These are phyloP conservation scores for Pseudorhombus dupliciocellatus DNA, from an alignment of 2,113 vertebrate species.

Conservation along the genomic window DNA sequence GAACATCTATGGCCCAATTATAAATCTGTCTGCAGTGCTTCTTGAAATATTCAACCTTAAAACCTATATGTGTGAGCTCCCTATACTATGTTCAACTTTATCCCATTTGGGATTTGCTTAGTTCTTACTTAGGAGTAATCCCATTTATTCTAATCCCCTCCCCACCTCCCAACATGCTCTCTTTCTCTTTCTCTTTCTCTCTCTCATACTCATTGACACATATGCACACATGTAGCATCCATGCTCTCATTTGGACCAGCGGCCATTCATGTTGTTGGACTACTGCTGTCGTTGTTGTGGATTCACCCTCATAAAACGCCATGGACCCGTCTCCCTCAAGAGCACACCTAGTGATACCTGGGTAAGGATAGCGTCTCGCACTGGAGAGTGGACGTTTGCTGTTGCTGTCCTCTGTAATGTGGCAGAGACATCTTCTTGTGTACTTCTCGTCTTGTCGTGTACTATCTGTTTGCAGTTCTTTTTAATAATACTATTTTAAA, in stretches of 20 bases:
- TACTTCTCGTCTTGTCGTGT: too few species aligned
- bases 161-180: constrained; percentile 34
- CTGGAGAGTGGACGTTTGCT: neutral
- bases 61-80: constrained; percentile 4
- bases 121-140: constrained; percentile 75
- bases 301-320: constrained; percentile 77
- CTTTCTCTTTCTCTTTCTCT: constrained; percentile 1
- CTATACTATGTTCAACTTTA: constrained; percentile 35
- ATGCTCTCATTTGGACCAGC: constrained; percentile 51
- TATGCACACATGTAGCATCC: constrained; percentile 37
- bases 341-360: constrained; percentile 84
- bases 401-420: neutral
- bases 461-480: neutral
- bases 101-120: constrained; percentile 64
- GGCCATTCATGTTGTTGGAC: constrained; percentile 83
- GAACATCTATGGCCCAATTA: neutral
- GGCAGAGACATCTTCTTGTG: too few species aligned
- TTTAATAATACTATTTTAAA: neutral
- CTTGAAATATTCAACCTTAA: neutral
- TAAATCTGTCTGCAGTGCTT: neutral
- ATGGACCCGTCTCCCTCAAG: constrained; percentile 84
- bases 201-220: constrained; percentile 16
- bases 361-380: constrained; percentile 77
- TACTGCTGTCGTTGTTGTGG: constrained; percentile 82
- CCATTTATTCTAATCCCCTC: constrained; percentile 79